phyloP scores from a whole-genome alignment of 2,888 invertebrate species.

The Orthonychiurus folsomi region DNA sequence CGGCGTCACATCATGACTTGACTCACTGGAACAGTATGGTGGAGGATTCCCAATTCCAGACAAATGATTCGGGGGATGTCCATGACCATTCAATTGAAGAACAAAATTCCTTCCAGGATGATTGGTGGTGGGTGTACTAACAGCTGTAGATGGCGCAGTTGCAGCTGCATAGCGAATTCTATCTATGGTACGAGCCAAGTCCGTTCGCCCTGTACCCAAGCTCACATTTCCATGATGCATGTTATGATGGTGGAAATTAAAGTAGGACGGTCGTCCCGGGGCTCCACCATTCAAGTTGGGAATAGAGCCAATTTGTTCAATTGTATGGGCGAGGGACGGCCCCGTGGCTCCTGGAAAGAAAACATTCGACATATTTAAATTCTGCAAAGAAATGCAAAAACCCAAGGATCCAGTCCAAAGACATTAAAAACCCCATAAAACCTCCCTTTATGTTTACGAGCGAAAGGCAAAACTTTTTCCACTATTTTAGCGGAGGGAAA shows the following conservation, averaged over 20 bases:
- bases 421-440: not conserved
- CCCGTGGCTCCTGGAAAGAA: constrained; percentile 34
- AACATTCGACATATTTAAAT: no score
- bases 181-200: constrained; percentile 40
- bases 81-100: constrained; percentile 35
- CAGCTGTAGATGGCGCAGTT: constrained; percentile 32
- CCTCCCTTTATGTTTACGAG: no score
- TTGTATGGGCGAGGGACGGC: constrained; percentile 39
- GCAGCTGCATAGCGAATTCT: constrained; percentile 40
- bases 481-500: not conserved
- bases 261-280: constrained; percentile 29
- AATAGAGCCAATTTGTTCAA: constrained; percentile 41
- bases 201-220: constrained; percentile 34
- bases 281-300: constrained; percentile 40
- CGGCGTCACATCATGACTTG: constrained; percentile 41
- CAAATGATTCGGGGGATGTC: constrained; percentile 34
- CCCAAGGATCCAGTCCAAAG: not conserved
- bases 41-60: constrained; percentile 39
- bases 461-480: no score
- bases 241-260: constrained; percentile 39
- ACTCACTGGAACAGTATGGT: constrained; percentile 40
- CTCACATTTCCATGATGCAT: constrained; percentile 33
- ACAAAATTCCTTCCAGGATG: constrained; percentile 40
- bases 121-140: constrained; percentile 29
- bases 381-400: not conserved